Conservation (phyloP, 2,797 vertebrate genomes). For the Myotis planiceps region DNA sequence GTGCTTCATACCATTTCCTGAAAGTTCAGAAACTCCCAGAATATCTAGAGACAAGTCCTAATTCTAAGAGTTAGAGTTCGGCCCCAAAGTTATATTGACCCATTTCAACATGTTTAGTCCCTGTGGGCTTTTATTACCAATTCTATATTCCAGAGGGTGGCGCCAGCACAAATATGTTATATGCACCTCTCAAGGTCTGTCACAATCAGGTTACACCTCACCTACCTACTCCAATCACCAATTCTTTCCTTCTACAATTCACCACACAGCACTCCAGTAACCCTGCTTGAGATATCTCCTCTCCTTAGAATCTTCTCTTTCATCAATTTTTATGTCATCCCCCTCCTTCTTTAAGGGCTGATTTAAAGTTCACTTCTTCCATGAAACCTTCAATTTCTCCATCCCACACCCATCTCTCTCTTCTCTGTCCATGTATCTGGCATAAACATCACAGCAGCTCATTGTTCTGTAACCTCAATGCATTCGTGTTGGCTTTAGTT, state of each 20-base stretch:
- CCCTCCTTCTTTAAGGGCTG: background rate
- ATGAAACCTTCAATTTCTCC: background rate
- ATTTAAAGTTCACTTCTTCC: background rate
- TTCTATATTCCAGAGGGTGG: background rate
- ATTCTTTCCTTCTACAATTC: background rate
- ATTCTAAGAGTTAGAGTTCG: background rate
- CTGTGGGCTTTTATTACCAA: background rate
- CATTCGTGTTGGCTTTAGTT: background rate
- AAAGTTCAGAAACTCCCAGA: background rate
- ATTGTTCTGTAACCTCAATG: background rate
- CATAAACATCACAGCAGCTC: background rate
- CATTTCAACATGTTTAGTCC: background rate
- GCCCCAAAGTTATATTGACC: background rate
- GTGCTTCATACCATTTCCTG: background rate
- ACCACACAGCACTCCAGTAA: background rate
- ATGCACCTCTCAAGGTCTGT: background rate
- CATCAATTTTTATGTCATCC: background rate
- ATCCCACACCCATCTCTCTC: background rate
- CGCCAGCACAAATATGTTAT: background rate
- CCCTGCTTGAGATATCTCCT: background rate
- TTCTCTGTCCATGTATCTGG: background rate
- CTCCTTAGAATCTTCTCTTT: background rate
- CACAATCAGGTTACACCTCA: background rate
- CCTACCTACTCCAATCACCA: background rate
- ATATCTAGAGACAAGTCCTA: background rate